Base-by-base conservation (phyloP, 2,797 vertebrate genomes). In the Siniperca scherzeri region DNA sequence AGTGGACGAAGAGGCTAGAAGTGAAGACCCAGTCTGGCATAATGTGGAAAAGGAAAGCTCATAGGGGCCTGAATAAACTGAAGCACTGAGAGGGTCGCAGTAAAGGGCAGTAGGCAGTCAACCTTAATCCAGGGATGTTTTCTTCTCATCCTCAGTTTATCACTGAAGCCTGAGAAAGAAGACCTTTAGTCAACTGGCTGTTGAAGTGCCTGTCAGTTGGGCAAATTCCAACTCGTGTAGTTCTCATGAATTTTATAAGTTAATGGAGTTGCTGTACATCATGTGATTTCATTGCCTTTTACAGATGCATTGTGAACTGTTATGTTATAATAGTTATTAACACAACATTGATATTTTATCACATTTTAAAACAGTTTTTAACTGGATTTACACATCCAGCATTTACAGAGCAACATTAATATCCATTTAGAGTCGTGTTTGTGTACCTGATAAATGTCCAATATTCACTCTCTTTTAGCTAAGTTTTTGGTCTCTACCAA, bases 91-190 rank as follows among this genome's bases (percentile, higher is more conserved):
- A 62, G 84, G 75, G 79, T 89, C 65, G 73, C 52, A 61, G 78
- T 36, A 77, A 91, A 86, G 86, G 78, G 77, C 84, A 78, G 56
- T 71, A 74, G 56, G 70, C 59, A 71, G 83, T 65, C 14, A 75
- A 25, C 81, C 48, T 73, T 87, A 82, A 85, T 87, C 86, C 79
- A 69, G 13, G 55, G 69, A 77, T 82, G 77, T 84, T 89, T 87
- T 83, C 75, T 71, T 83, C 83, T 85, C 83, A 77, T 80, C 56
- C 56, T 73, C 74, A 64, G 42, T 90, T 88, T 80, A 84, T 80
- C 84, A 72, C 69, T 75, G 79, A 87, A 77, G 80, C 75, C 73
- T 36, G 52, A 61, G 74, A 81, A 62, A 75, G 25, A 74, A 71
- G 70, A 81, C 64, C 75, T 87, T 84, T 46, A 61, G 38, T 66